A percentile compares a stretch with the other conserved stretches of the same genome.
These are phyloP conservation scores for Panthera tigris DNA, from an alignment of 2,113 vertebrate genomes.

Conservation along the genomic window DNA sequence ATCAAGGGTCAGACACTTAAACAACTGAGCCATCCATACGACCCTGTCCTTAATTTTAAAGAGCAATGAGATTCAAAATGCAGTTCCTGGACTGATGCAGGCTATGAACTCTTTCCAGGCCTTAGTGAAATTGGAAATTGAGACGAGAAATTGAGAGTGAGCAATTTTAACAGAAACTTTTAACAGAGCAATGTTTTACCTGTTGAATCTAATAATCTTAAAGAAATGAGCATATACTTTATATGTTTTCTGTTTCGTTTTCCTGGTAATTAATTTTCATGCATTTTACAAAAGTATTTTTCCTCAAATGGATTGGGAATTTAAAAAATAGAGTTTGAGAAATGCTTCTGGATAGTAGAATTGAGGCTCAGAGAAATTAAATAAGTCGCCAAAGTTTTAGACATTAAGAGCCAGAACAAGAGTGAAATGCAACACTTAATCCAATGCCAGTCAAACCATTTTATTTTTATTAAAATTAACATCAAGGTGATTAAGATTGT, in stretches of 20 bases:
- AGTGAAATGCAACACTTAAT: neutral
- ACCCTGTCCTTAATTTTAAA: neutral
- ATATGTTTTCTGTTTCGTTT: conserved; percentile 29
- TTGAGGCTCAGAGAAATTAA: neutral
- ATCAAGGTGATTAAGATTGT: neutral
- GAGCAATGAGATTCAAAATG: neutral
- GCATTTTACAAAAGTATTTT: conserved; percentile 32
- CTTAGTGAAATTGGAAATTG: neutral
- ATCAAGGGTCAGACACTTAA: too few species aligned
- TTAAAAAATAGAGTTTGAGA: neutral
- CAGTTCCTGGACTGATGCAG: neutral
- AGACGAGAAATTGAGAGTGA: neutral
- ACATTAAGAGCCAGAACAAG: neutral
- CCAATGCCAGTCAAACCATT: neutral
- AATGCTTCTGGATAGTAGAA: neutral
- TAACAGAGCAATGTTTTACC: neutral
- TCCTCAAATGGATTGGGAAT: neutral
- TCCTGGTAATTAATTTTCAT: conserved; percentile 24
- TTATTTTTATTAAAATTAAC: neutral
- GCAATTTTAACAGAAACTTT: neutral
- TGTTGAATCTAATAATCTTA: neutral
- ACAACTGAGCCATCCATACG: too few species aligned
- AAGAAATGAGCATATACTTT: neutral
- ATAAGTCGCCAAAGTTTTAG: neutral
- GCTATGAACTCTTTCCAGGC: neutral